Conservation (phyloP, 2,113 vertebrate species). For the Henicopernis longicauda region DNA sequence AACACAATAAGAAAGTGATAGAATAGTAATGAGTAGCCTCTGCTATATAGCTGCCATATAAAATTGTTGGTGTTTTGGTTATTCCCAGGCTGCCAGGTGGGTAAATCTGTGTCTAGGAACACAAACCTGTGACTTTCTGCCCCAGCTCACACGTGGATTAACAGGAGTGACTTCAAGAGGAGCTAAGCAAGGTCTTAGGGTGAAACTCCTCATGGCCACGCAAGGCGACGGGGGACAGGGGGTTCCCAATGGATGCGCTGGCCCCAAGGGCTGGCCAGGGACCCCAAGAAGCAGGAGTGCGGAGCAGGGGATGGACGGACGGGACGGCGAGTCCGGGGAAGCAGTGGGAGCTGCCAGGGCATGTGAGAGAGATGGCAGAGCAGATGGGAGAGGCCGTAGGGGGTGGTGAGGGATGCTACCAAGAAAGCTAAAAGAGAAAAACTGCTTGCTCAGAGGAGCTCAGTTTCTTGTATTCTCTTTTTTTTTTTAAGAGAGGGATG, state of each 20-base stretch:
- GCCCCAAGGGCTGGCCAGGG: not conserved
- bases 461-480: not conserved
- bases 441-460: not conserved
- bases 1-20: not conserved
- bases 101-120: rapidly evolving
- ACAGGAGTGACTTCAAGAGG: not conserved
- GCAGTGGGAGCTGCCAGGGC: not conserved
- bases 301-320: not conserved
- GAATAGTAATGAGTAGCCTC: not conserved
- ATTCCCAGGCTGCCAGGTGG: not conserved
- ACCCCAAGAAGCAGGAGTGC: not conserved
- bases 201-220: not conserved
- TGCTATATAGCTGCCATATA: rapidly evolving
- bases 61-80: not conserved
- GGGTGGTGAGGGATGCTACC: not conserved
- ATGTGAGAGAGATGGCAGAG: not conserved
- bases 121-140: not conserved
- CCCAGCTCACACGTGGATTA: not conserved
- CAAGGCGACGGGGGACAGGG: not conserved
- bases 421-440: not conserved
- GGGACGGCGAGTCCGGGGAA: not conserved
- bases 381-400: slow-evolving; percentile 27
- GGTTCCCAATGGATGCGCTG: not conserved
- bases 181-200: not conserved
- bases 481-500: not conserved